phyloP scores from a whole-genome alignment of 2,797 vertebrate genomes.

The Helostoma temminkii region DNA sequence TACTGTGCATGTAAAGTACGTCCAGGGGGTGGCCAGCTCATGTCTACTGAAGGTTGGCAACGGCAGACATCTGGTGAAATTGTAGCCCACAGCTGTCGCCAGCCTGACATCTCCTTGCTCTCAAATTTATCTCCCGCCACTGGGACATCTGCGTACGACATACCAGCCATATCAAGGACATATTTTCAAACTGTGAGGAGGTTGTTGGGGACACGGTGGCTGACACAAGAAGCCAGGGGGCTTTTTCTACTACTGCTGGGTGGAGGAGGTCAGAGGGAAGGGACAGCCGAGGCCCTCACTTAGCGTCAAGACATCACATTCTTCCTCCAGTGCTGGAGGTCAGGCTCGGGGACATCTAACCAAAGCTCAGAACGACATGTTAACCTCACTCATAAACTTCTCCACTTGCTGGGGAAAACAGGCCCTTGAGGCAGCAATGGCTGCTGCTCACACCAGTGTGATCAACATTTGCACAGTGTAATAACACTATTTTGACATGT shows the following conservation, averaged over 20 bases:
- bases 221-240: conserved; percentile 74
- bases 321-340: conserved; percentile 74
- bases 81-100: conserved; percentile 91
- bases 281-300: conserved; percentile 59
- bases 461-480: conserved; percentile 75
- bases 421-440: conserved; percentile 62
- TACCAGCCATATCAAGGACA: conserved; percentile 86
- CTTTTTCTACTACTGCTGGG: conserved; percentile 54
- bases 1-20: conserved; percentile 72
- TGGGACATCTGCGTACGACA: conserved; percentile 88
- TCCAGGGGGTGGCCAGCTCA: conserved; percentile 67
- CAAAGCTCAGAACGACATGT: conserved; percentile 77
- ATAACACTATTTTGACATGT: conserved; percentile 73
- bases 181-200: conserved; percentile 84
- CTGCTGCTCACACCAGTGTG: conserved; percentile 58
- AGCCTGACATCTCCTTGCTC: conserved; percentile 89
- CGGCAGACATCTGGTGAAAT: conserved; percentile 93
- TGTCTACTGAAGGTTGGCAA: conserved; percentile 84
- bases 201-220: conserved; percentile 82
- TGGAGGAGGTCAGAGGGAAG: conserved; percentile 75
- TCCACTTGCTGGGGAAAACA: conserved; percentile 71
- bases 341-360: conserved; percentile 76
- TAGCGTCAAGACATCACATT: conserved; percentile 65
- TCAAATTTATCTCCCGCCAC: conserved; percentile 89
- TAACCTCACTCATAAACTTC: conserved; percentile 81